These are phyloP conservation scores for Calliphora vomitoria DNA, from an alignment of 2,888 invertebrate genomes.

Conservation along the genomic window DNA sequence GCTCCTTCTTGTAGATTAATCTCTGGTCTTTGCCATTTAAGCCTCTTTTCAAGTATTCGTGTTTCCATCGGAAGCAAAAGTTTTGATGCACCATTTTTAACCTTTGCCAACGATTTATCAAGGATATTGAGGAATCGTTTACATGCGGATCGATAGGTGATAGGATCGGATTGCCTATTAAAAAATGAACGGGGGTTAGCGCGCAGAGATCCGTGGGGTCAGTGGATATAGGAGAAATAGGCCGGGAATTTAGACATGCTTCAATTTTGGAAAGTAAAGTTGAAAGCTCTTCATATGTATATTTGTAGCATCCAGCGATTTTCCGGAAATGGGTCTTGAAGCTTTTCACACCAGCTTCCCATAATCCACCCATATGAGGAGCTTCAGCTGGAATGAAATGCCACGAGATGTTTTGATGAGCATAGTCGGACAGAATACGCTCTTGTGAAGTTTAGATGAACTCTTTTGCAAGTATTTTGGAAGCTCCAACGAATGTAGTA, in stretches of 20 bases:
- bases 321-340: no score
- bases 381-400: no score
- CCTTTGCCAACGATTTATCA: constrained; percentile 36
- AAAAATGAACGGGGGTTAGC: neutral
- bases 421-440: no score
- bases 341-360: no score
- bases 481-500: no score
- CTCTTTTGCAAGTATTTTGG: no score
- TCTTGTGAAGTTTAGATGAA: no score
- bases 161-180: constrained; percentile 7
- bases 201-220: neutral
- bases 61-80: constrained; percentile 40
- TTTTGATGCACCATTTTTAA: constrained; percentile 23
- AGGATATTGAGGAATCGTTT: constrained; percentile 4
- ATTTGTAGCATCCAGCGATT: no score
- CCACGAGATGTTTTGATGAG: no score
- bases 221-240: constrained; percentile 18
- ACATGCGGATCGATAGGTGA: neutral
- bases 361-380: no score
- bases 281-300: no score
- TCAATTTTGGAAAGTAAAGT: constrained; percentile 35
- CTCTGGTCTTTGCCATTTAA: constrained; percentile 27
- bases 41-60: constrained; percentile 40
- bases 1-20: neutral
- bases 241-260: constrained; percentile 24